Percentiles rank a stretch among this genome's conserved stretches.
Evolutionary conservation across 1,140 invertebrate genomes (phyloP).

Genomic region (Andricus grossulariae): DNA sequence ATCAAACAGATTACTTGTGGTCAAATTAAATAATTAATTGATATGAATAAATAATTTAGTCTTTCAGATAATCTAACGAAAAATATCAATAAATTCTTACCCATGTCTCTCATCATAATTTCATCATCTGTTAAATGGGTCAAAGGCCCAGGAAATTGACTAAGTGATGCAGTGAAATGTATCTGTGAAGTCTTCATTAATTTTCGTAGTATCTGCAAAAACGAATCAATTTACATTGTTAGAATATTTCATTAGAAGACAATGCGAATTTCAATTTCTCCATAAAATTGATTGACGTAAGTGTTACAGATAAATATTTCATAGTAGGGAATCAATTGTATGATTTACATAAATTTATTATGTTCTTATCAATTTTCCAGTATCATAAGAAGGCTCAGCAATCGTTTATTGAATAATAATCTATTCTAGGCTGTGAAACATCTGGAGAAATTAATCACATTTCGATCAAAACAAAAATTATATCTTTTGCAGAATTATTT

Average conservation of each 20-base stretch:
- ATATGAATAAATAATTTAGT: slow-evolving; percentile 19
- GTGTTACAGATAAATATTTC: too few species aligned
- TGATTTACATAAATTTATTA: too few species aligned
- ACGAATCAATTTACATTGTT: slow-evolving; percentile 32
- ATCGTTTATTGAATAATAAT: too few species aligned
- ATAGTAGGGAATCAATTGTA: too few species aligned
- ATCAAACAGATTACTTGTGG: too few species aligned
- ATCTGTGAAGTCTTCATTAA: slow-evolving; percentile 53
- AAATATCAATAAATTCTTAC: slow-evolving; percentile 72
- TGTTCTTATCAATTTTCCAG: too few species aligned
- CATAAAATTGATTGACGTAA: too few species aligned
- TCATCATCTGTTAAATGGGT: slow-evolving; percentile 86
- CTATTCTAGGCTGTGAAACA: too few species aligned
- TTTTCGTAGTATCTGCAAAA: slow-evolving; percentile 55
- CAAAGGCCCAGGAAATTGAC: slow-evolving; percentile 74
- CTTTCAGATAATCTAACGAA: background rate
- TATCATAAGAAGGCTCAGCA: too few species aligned
- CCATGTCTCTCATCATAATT: slow-evolving; percentile 86
- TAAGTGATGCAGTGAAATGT: slow-evolving; percentile 48
- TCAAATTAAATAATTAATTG: slow-evolving; percentile 27
- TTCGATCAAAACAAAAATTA: too few species aligned
- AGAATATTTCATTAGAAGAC: background rate
- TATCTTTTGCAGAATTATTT: too few species aligned
- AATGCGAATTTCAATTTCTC: background rate
- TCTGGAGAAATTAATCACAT: too few species aligned